A percentile compares a stretch with the other conserved stretches of the same genome.
phyloP scores from a whole-genome alignment of 2,797 vertebrate species.

The Acipenser ruthenus region DNA sequence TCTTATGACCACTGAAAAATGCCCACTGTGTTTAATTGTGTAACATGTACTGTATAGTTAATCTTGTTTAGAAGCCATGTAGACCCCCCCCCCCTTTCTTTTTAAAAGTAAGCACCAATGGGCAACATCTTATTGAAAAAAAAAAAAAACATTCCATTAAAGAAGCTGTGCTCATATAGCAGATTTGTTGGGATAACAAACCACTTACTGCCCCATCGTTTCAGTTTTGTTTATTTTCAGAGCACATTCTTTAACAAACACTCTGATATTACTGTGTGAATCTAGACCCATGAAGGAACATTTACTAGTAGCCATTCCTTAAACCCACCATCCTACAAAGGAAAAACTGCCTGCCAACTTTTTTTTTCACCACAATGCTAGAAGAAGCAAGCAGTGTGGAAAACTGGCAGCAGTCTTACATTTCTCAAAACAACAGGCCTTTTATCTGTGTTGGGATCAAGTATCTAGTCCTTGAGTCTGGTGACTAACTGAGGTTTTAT shows the following conservation, averaged over 20 bases:
- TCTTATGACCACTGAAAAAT: too few relatives aligned
- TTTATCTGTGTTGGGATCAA: too few relatives aligned
- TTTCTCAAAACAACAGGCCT: too few relatives aligned
- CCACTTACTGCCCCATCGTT: not conserved
- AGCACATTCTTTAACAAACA: not conserved
- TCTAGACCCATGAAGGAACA: not conserved
- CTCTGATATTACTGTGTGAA: not conserved
- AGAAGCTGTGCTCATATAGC: not conserved
- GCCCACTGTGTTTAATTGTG: too few relatives aligned
- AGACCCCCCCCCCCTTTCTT: too few relatives aligned
- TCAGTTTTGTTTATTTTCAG: not conserved
- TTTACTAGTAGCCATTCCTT: slow-evolving; percentile 5
- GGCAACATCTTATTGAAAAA: not conserved
- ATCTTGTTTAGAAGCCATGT: too few relatives aligned
- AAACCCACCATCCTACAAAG: slow-evolving; percentile 2
- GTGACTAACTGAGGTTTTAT: too few relatives aligned
- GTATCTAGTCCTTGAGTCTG: too few relatives aligned
- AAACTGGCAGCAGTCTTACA: not conserved
- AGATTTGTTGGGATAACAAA: not conserved
- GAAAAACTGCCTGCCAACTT: slow-evolving; percentile 5
- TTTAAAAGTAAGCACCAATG: too few relatives aligned
- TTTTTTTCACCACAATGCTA: not conserved
- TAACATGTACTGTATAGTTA: too few relatives aligned
- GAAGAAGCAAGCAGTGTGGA: not conserved
- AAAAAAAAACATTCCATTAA: not conserved